Evolutionary conservation across 2,113 vertebrate genomes (phyloP).

Genomic region (Leucosticte australis): DNA sequence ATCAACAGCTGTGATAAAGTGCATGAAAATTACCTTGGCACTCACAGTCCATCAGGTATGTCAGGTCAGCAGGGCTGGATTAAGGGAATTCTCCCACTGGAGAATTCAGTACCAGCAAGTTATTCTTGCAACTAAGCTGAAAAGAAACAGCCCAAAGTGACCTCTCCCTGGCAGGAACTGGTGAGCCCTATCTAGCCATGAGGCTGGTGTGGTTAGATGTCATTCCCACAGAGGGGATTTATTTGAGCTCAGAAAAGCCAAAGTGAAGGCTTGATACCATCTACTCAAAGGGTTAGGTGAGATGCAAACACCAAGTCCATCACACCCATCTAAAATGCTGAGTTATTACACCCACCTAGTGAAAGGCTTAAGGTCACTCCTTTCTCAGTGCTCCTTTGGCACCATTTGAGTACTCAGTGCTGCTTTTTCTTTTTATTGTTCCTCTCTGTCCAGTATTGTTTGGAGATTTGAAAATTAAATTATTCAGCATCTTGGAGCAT

Average conservation of each 20-base stretch:
- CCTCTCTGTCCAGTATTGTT: slow-evolving; percentile 2
- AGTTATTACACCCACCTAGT: background rate
- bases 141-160: background rate
- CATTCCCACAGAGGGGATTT: background rate
- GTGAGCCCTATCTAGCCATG: background rate
- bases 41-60: background rate
- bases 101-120: background rate
- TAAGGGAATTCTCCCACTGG: background rate
- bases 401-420: background rate
- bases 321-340: background rate
- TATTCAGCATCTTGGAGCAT: background rate
- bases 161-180: background rate
- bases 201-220: background rate
- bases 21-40: background rate
- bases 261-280: background rate
- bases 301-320: background rate
- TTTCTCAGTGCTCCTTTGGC: background rate
- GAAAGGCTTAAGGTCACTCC: background rate
- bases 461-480: slow-evolving; percentile 27
- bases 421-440: background rate
- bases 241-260: background rate
- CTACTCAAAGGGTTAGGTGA: background rate
- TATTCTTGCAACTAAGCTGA: background rate
- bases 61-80: background rate
- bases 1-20: background rate